phyloP scores from a whole-genome alignment of 2,888 invertebrate genomes.

The Melieria picta region DNA sequence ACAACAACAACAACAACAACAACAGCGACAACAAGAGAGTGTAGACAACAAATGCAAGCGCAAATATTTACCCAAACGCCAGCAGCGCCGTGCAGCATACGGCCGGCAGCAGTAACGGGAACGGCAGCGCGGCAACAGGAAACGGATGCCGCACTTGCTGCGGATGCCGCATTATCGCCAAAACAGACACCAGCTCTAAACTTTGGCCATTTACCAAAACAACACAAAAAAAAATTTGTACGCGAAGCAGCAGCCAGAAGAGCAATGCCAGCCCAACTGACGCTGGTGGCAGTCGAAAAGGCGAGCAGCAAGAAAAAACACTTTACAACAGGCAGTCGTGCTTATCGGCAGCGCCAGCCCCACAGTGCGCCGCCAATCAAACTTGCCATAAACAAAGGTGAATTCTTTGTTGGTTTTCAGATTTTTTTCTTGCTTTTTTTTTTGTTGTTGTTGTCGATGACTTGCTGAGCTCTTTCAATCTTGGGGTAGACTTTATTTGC shows the following conservation, averaged over 20 bases:
- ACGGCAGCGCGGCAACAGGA: conserved; percentile 52
- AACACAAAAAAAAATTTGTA: neutral
- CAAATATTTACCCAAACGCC: conserved; percentile 17
- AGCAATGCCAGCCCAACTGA: no score
- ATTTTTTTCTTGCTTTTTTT: conserved; percentile 37
- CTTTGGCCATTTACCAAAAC: conserved; percentile 10
- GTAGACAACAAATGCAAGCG: conserved; percentile 17
- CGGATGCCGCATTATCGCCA: conserved; percentile 28
- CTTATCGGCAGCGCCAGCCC: conserved; percentile 4
- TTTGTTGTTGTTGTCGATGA: conserved; percentile 28
- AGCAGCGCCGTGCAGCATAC: neutral
- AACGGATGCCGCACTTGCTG: conserved; percentile 55
- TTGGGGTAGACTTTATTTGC: neutral
- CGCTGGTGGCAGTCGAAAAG: neutral
- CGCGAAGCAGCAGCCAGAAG: no score
- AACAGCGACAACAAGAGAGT: conserved; percentile 3
- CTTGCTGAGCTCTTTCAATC: conserved; percentile 57
- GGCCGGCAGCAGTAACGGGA: neutral
- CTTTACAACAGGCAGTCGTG: neutral
- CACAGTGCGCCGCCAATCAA: conserved; percentile 18
- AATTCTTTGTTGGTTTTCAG: conserved; percentile 22
- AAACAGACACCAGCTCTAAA: conserved; percentile 17
- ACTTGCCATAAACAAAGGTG: conserved; percentile 39
- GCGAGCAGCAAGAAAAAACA: neutral
- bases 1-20: neutral